These are phyloP conservation scores for Misgurnus mizolepis DNA, from an alignment of 2,113 vertebrate genomes.

Conservation along the genomic window DNA sequence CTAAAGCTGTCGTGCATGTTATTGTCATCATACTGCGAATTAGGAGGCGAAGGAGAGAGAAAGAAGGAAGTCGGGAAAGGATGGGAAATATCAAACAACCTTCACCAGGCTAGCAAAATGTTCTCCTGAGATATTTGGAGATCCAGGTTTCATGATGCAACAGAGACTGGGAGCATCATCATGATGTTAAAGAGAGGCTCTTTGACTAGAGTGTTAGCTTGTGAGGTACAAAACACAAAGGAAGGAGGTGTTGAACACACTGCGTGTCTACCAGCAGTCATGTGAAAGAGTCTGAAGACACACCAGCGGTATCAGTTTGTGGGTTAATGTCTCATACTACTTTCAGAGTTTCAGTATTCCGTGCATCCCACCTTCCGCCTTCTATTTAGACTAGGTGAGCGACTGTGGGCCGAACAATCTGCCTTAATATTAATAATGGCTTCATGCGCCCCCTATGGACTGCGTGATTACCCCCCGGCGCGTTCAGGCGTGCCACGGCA, in stretches of 20 bases:
- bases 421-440: conserved; percentile 56
- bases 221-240: conserved; percentile 22
- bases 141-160: conserved; percentile 17
- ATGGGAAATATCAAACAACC: conserved; percentile 57
- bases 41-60: conserved; percentile 47
- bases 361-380: conserved; percentile 41
- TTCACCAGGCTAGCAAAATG: conserved; percentile 49
- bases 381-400: conserved; percentile 47
- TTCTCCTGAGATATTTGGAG: conserved; percentile 38
- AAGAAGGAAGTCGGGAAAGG: conserved; percentile 4
- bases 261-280: neutral
- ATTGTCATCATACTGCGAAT: conserved; percentile 62
- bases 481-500: conserved; percentile 42
- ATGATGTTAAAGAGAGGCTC: neutral
- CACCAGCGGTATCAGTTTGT: neutral
- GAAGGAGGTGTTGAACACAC: neutral
- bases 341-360: conserved; percentile 8
- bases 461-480: conserved; percentile 40
- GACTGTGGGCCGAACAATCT: conserved; percentile 53
- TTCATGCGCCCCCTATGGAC: conserved; percentile 59
- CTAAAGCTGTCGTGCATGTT: conserved; percentile 58
- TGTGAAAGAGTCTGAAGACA: neutral
- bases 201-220: neutral
- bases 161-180: neutral
- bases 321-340: conserved; percentile 37